phyloP scores from a whole-genome alignment of 2,888 invertebrate species.

The Hyalella azteca region DNA sequence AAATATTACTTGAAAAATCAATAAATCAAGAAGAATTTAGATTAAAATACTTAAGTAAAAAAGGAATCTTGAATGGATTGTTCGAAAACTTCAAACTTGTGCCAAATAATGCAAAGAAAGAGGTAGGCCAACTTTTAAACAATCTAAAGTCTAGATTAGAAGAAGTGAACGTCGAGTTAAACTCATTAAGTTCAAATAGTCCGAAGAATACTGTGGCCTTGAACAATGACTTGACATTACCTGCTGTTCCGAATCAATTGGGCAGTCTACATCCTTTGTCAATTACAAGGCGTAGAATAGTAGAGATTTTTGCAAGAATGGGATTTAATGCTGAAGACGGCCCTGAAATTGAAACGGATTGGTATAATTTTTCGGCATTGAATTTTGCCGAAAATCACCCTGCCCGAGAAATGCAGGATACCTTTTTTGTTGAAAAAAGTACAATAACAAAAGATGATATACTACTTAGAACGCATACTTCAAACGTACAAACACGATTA shows the following conservation, averaged over 20 bases:
- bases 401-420: conserved; percentile 14
- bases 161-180: neutral
- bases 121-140: neutral
- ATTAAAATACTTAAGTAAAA: neutral
- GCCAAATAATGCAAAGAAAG: neutral
- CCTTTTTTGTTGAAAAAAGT: neutral
- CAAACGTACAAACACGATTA: neutral
- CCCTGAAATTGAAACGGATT: neutral
- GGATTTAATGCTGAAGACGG: neutral
- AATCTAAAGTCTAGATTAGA: neutral
- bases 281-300: neutral
- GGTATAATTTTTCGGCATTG: neutral
- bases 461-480: neutral
- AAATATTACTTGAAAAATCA: neutral
- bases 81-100: neutral
- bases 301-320: conserved; percentile 3
- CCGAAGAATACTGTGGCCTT: neutral
- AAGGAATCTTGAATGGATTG: neutral
- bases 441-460: neutral
- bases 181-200: neutral
- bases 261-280: neutral
- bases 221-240: too few relatives aligned
- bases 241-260: neutral
- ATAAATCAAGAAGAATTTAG: neutral
- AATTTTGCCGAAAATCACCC: conserved; percentile 8